Percentiles rank a stretch among this genome's conserved stretches.
phyloP scores from a whole-genome alignment of 2,888 invertebrate genomes.

The Acleris laterana region DNA sequence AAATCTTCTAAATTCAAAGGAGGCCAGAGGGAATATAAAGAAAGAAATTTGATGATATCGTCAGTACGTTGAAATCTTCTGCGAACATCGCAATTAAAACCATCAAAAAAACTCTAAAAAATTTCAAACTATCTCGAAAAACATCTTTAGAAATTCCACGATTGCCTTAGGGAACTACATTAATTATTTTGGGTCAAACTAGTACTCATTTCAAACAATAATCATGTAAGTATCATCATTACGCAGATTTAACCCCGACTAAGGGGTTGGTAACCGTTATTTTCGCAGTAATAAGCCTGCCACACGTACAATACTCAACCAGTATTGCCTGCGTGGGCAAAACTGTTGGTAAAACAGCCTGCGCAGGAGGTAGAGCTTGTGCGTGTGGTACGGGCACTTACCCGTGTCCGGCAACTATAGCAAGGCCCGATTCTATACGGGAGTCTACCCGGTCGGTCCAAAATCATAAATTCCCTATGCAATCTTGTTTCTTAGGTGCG shows the following conservation, averaged over 20 bases:
- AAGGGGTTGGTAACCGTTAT: neutral
- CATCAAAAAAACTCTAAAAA: conserved; percentile 51
- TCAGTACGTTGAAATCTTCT: conserved; percentile 65
- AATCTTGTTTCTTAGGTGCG: too few relatives aligned
- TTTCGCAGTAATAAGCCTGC: too few relatives aligned
- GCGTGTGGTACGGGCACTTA: too few relatives aligned
- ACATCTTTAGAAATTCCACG: neutral
- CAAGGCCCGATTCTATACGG: too few relatives aligned
- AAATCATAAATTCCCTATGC: too few relatives aligned
- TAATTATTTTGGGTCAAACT: conserved; percentile 12
- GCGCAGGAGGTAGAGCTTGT: too few relatives aligned
- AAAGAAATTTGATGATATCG: conserved; percentile 35
- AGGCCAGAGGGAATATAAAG: conserved; percentile 53
- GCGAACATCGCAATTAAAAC: conserved; percentile 51
- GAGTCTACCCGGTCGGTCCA: too few relatives aligned
- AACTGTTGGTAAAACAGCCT: too few relatives aligned
- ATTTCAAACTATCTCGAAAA: conserved; percentile 40
- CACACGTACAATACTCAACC: too few relatives aligned
- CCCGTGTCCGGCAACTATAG: too few relatives aligned
- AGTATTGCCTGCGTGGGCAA: too few relatives aligned
- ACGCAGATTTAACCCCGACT: too few relatives aligned
- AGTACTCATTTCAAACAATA: conserved; percentile 40
- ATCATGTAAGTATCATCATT: conserved; percentile 49
- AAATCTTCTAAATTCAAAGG: conserved; percentile 48
- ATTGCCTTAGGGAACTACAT: neutral